A percentile compares a stretch with the other conserved stretches of the same genome.
phyloP scores from a whole-genome alignment of 2,888 invertebrate species.

The Hypselothyrea guttata region DNA sequence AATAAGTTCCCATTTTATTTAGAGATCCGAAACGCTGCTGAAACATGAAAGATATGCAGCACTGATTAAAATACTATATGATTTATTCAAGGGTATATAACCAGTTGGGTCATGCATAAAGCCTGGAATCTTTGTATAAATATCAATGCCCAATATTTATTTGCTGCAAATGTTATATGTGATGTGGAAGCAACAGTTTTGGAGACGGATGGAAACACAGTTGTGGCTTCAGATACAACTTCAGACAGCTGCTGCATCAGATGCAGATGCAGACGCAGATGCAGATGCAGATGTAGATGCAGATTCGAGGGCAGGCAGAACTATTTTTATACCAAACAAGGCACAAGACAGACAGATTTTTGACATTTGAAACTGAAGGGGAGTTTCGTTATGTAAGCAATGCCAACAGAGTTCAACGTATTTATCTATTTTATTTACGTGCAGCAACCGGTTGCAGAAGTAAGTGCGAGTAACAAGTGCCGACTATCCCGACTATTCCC shows the following conservation, averaged over 20 bases:
- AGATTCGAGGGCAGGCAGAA: slow-evolving; percentile 46
- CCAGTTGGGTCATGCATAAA: too few relatives aligned
- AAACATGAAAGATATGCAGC: too few relatives aligned
- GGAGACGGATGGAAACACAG: neutral
- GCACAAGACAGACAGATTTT: slow-evolving; percentile 41
- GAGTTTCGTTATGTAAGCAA: slow-evolving; percentile 58
- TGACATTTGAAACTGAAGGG: slow-evolving; percentile 44
- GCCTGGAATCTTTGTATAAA: too few relatives aligned
- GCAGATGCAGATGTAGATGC: slow-evolving; percentile 20
- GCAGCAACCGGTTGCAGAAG: slow-evolving; percentile 51
- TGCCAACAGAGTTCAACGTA: slow-evolving; percentile 59
- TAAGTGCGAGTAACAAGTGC: slow-evolving; percentile 40
- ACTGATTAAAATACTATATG: too few relatives aligned
- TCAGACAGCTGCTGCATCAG: neutral
- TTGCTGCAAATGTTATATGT: slow-evolving; percentile 37
- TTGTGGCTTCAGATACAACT: neutral
- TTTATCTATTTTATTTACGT: slow-evolving; percentile 59
- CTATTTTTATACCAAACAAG: slow-evolving; percentile 40
- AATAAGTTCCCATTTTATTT: too few relatives aligned
- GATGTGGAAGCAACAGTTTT: neutral
- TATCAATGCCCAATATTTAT: too few relatives aligned
- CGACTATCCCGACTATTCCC: slow-evolving; percentile 1
- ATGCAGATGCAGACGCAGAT: slow-evolving; percentile 15
- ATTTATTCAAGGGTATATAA: too few relatives aligned
- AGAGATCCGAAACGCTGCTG: too few relatives aligned